phyloP scores from a whole-genome alignment of 2,888 invertebrate species.

The Onchidella celtica region DNA sequence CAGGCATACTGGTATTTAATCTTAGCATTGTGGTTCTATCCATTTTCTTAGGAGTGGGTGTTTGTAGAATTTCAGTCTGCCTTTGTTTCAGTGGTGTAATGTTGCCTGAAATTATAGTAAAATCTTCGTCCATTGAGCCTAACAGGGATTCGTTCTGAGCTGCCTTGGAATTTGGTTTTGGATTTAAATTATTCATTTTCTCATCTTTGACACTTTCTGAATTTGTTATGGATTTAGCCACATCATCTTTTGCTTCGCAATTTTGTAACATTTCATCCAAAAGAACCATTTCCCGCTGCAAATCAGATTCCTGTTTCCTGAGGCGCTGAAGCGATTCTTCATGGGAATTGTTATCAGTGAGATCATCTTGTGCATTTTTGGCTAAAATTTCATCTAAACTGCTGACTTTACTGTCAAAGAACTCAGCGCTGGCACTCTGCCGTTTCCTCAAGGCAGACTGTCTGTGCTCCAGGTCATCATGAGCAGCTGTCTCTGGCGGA shows the following conservation, averaged over 20 bases:
- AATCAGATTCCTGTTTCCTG: slow-evolving; percentile 65
- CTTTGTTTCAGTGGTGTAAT: slow-evolving; percentile 34
- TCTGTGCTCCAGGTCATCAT: slow-evolving; percentile 25
- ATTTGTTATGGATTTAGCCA: not conserved
- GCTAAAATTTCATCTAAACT: slow-evolving; percentile 61
- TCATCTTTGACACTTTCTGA: not conserved
- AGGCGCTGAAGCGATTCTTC: slow-evolving; percentile 65
- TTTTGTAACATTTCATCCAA: slow-evolving; percentile 74
- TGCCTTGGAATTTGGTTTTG: not conserved
- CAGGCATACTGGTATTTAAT: slow-evolving; percentile 39
- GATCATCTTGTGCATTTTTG: slow-evolving; percentile 11
- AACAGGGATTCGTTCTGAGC: not conserved
- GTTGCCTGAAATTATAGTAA: slow-evolving; percentile 46
- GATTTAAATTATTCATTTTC: not conserved
- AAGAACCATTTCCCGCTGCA: slow-evolving; percentile 71
- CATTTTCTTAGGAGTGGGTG: not conserved
- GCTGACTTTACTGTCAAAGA: slow-evolving; percentile 28
- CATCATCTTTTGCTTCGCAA: slow-evolving; percentile 45
- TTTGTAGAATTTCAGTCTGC: not conserved
- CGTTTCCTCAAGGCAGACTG: slow-evolving; percentile 11
- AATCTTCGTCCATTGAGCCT: slow-evolving; percentile 10
- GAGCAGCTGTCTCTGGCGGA: slow-evolving; percentile 40
- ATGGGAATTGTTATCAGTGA: slow-evolving; percentile 48
- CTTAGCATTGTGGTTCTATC: slow-evolving; percentile 9
- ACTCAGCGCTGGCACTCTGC: slow-evolving; percentile 35